Evolutionary conservation across 2,888 invertebrate genomes (phyloP), one percentile per base, ranked within the genome.

Genomic region (Cerastoderma edule): DNA sequence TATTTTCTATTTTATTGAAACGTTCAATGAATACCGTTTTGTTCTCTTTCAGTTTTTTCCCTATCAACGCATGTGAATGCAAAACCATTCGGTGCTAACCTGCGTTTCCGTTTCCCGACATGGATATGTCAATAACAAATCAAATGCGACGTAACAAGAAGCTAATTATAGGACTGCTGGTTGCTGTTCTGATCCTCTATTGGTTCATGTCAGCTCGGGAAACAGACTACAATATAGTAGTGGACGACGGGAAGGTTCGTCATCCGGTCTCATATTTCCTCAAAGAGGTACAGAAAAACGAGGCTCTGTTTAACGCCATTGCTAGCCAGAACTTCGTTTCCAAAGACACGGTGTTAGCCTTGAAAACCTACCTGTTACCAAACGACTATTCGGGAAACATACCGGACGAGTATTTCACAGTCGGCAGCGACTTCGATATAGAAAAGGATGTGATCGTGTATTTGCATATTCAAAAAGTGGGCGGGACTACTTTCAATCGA

Each of bases 381-480:
- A 32, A 60, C 19, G 30, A 44, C 5, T 60, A 39, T 33, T 60
- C 60, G 8, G 48, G 44, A 8, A 65, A 22, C 13, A 28, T 65
- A n/a, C 24, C 44, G 48, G 22, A 30, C n/a, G 30, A 46, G n/a
- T 13, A 65, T n/a, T 24, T 32, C n/a, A 56, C 33, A 32, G 44
- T 50, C 3, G 27, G 10, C 24, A 48, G 22, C 19, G 33, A 66
- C 16, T 82, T 79, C 53, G 67, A 82, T 24, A 53, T 77, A 28
- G 72, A 77, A 19, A 53, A 50, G 8, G 82, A 82, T 60, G 79
- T 79, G 1, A 68, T 82, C 24, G 82, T 82, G 6, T 82, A 79
- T 70, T 44, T 82, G 6, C 82, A 82, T 56, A 82, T 82, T 66
- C 82, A 82, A 67, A 82, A 82, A 35, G 77, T 73, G 27, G 79